Percentiles rank a stretch among this genome's conserved stretches.
phyloP scores from a whole-genome alignment of 1,140 invertebrate genomes.

The Caerostris darwini region DNA sequence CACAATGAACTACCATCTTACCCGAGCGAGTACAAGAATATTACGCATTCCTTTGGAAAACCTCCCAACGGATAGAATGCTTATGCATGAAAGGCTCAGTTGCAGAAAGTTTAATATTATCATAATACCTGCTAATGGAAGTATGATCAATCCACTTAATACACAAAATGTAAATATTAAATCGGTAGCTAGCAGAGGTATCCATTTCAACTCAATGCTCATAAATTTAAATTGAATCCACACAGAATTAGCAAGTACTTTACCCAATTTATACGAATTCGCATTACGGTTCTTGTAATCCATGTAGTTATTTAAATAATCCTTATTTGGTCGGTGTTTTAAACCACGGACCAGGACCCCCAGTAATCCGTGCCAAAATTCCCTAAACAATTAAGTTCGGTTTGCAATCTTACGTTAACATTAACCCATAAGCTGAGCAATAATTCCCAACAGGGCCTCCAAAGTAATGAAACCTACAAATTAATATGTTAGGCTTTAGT shows the following conservation, averaged over 20 bases:
- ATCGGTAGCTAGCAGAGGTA: background rate
- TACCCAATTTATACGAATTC: background rate
- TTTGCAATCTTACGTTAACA: conserved; percentile 25
- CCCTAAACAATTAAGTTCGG: conserved; percentile 30
- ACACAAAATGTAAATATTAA: background rate
- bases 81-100: background rate
- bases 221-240: conserved; percentile 43
- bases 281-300: conserved; percentile 10
- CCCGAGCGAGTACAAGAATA: too few species aligned
- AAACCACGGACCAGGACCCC: background rate
- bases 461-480: conserved; percentile 45
- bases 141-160: conserved; percentile 20
- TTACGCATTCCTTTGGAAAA: background rate
- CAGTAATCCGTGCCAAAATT: background rate
- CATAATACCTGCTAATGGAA: conserved; percentile 49
- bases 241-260: conserved; percentile 32
- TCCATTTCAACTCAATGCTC: background rate
- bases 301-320: conserved; percentile 47
- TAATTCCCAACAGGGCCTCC: conserved; percentile 15
- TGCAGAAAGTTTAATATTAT: background rate
- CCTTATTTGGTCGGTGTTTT: conserved; percentile 25
- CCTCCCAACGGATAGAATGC: background rate
- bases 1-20: too few species aligned
- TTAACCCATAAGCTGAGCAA: background rate
- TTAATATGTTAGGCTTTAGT: conserved; percentile 50